Evolutionary conservation across 2,888 invertebrate genomes (phyloP).

Genomic region (Apotomis capreana): DNA sequence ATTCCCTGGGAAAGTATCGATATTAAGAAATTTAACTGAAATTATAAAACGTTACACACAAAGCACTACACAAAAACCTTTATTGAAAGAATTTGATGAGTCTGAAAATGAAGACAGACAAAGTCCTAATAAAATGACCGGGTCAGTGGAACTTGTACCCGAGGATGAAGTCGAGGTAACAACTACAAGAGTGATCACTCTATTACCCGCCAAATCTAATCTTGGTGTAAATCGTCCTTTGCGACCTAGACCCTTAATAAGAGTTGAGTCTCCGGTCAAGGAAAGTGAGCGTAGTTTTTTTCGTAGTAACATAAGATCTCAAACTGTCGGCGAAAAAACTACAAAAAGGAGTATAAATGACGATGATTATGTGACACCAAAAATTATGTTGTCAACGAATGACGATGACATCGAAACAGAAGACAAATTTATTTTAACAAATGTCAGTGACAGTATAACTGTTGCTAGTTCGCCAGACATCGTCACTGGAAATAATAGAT

Average conservation of each 20-base stretch:
- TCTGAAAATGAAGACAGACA: constrained; percentile 60
- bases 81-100: constrained; percentile 47
- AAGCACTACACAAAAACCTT: constrained; percentile 49
- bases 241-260: constrained; percentile 84
- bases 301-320: constrained; percentile 58
- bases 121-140: constrained; percentile 66
- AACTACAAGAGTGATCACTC: constrained; percentile 79
- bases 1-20: constrained; percentile 72
- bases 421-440: constrained; percentile 50
- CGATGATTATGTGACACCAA: constrained; percentile 7
- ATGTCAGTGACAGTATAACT: constrained; percentile 56
- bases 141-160: constrained; percentile 75
- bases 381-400: constrained; percentile 47
- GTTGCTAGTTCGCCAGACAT: constrained; percentile 49
- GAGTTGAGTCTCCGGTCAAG: constrained; percentile 64
- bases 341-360: constrained; percentile 59
- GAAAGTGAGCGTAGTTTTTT: constrained; percentile 70
- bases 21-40: constrained; percentile 85
- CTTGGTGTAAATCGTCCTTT: constrained; percentile 89
- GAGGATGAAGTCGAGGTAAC: constrained; percentile 74
- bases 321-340: constrained; percentile 60
- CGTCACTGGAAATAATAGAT: constrained; percentile 60
- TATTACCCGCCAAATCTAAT: constrained; percentile 91
- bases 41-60: constrained; percentile 86
- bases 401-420: constrained; percentile 50